phyloP scores from a whole-genome alignment of 2,113 vertebrate genomes.

The Chelonoidis abingdonii region DNA sequence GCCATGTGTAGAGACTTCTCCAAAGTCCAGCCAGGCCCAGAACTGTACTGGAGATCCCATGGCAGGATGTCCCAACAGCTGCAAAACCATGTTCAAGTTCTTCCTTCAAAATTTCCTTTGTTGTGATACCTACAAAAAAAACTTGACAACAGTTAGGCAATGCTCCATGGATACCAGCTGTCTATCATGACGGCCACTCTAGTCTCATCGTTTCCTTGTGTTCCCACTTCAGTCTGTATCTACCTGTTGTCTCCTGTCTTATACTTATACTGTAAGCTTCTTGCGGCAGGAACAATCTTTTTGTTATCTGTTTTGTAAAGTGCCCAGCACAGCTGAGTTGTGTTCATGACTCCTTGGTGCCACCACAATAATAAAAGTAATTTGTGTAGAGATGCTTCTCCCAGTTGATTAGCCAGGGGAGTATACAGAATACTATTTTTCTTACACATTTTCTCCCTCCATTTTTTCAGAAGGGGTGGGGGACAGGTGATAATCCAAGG shows the following conservation, averaged over 20 bases:
- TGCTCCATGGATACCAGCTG: too few relatives aligned
- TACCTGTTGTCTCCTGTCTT: not conserved
- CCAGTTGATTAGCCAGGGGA: not conserved
- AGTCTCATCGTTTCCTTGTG: not conserved
- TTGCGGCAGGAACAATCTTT: not conserved
- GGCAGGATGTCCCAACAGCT: not conserved
- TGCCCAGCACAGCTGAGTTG: accelerated
- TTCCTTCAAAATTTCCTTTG: not conserved
- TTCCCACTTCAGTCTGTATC: not conserved
- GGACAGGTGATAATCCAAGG: not conserved
- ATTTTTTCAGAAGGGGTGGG: not conserved
- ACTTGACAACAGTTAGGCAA: not conserved
- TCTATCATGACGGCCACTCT: not conserved
- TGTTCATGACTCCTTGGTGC: not conserved
- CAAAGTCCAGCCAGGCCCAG: not conserved
- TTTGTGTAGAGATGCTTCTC: not conserved
- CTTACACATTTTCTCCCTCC: accelerated
- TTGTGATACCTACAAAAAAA: not conserved
- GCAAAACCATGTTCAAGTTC: not conserved
- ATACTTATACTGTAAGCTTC: not conserved
- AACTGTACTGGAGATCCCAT: not conserved
- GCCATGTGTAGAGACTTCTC: not conserved
- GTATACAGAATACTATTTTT: not conserved
- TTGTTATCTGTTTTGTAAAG: not conserved
- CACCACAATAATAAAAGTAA: not conserved